Conservation (phyloP, 2,888 invertebrate genomes). For the Argyresthia albistria region DNA sequence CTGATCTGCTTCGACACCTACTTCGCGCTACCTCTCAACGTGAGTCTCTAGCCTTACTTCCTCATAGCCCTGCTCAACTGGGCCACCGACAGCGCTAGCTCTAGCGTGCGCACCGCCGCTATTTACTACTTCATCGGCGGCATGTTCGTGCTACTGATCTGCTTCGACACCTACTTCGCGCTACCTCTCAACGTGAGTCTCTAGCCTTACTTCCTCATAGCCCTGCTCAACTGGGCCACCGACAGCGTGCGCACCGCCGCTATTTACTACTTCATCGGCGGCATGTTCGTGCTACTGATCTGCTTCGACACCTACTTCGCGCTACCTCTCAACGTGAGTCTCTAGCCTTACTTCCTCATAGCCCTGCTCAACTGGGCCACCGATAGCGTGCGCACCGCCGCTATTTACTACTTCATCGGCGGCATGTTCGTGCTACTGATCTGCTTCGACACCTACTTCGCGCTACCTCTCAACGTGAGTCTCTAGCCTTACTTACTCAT, state of each 20-base stretch:
- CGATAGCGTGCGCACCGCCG: slow-evolving; percentile 81
- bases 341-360: too few species aligned
- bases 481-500: slow-evolving; percentile 72
- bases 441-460: slow-evolving; percentile 97
- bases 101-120: slow-evolving; percentile 86
- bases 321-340: slow-evolving; percentile 91
- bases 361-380: too few species aligned
- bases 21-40: slow-evolving; percentile 93
- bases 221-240: slow-evolving; percentile 76
- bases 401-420: slow-evolving; percentile 97
- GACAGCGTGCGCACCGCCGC: slow-evolving; percentile 81
- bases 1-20: slow-evolving; percentile 96
- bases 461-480: slow-evolving; percentile 93
- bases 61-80: slow-evolving; percentile 84
- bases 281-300: slow-evolving; percentile 89
- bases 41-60: slow-evolving; percentile 75
- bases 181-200: slow-evolving; percentile 91
- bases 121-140: slow-evolving; percentile 98
- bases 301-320: slow-evolving; percentile 98
- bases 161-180: slow-evolving; percentile 97
- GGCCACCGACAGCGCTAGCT: slow-evolving; percentile 43
- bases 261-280: slow-evolving; percentile 97
- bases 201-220: slow-evolving; percentile 74
- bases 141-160: slow-evolving; percentile 89
- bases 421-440: slow-evolving; percentile 92